Percentiles rank a stretch among this genome's conserved stretches.
Evolutionary conservation across 1,140 invertebrate genomes (phyloP).

Genomic region (Nymphalis io): DNA sequence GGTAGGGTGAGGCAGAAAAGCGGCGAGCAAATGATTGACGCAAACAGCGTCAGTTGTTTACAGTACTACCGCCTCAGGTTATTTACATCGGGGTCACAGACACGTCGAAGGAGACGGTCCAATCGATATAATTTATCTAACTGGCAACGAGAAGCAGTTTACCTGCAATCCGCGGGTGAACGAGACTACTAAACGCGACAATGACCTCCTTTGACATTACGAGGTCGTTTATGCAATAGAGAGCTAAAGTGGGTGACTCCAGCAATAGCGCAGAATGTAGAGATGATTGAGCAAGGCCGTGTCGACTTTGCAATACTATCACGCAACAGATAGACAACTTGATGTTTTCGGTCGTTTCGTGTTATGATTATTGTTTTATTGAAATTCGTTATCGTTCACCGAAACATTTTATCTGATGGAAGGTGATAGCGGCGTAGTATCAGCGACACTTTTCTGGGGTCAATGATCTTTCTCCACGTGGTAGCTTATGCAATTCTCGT

Average conservation of each 20-base stretch:
- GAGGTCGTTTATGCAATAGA: slow-evolving; percentile 75
- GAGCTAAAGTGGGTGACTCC: slow-evolving; percentile 63
- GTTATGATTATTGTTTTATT: slow-evolving; percentile 35
- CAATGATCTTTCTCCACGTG: slow-evolving; percentile 67
- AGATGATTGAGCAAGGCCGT: slow-evolving; percentile 66
- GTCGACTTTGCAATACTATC: slow-evolving; percentile 40
- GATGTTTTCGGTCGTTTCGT: slow-evolving; percentile 17
- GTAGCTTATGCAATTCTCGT: slow-evolving; percentile 45
- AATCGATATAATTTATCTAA: slow-evolving; percentile 74
- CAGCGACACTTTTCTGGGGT: slow-evolving; percentile 61
- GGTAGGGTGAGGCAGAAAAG: slow-evolving; percentile 50
- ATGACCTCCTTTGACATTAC: slow-evolving; percentile 74
- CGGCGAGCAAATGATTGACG: slow-evolving; percentile 67
- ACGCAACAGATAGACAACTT: slow-evolving; percentile 29
- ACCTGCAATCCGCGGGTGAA: slow-evolving; percentile 49
- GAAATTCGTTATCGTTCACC: slow-evolving; percentile 52
- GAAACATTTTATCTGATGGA: slow-evolving; percentile 55
- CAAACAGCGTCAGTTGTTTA: slow-evolving; percentile 75
- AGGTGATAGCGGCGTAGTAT: slow-evolving; percentile 62
- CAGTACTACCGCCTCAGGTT: slow-evolving; percentile 73
- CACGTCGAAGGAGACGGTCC: slow-evolving; percentile 72
- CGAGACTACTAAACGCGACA: slow-evolving; percentile 59
- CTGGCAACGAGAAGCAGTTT: slow-evolving; percentile 32
- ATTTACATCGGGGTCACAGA: slow-evolving; percentile 80
- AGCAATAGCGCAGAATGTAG: slow-evolving; percentile 50